Evolutionary conservation across 2,888 invertebrate genomes (phyloP), one percentile per base, ranked within the genome.

Genomic region (Trichacis sp.): DNA sequence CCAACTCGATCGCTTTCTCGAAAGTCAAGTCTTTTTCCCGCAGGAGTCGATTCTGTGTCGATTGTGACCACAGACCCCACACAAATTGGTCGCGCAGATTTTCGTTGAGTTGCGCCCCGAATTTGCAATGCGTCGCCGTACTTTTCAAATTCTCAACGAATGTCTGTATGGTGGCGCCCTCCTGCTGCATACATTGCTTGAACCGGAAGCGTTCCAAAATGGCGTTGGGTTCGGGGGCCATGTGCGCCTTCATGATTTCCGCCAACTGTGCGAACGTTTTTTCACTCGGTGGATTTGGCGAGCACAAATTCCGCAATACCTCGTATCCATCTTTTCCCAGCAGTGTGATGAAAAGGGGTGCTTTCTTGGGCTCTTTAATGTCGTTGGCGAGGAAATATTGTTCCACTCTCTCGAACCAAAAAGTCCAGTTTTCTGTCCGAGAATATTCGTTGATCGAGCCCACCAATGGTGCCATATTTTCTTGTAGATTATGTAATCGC

Each of bases 191-290:
- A 11, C 66, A 64, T 9, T 68, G 49, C 15, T 68, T 60, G 24
- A 71, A 72, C 9, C 56, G 53, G 15, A 63, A 64, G 1, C 65
- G 55, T 24, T 68, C 64, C 9, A 54, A 52, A n/a, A 72, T 67
- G 6, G 50, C 51, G 14, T 20, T 64, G 5, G 56, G 68, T 18
- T 43, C 48, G 11, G 70, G 70, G 12, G 66, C 42, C 17, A 69
- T 40, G 20, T 70, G 64, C 18, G 52, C 54, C 3, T 49, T 62
- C 60, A 72, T 57, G 1, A 64, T 45, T 12, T 51, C 40, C 8
- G 20, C 47, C 9, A 72, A 49, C 36, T 67, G 51, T 1, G 8
- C 50, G 6, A 48, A 57, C 1, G 63, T 61, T 51, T 65, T 64
- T 1, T 15, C 17, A 12, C 52, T 49, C 17, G 64, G 70, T 12